A percentile compares a stretch with the other conserved stretches of the same genome.
phyloP scores from a whole-genome alignment of 2,888 invertebrate genomes.

The Oxystoma pomonae region DNA sequence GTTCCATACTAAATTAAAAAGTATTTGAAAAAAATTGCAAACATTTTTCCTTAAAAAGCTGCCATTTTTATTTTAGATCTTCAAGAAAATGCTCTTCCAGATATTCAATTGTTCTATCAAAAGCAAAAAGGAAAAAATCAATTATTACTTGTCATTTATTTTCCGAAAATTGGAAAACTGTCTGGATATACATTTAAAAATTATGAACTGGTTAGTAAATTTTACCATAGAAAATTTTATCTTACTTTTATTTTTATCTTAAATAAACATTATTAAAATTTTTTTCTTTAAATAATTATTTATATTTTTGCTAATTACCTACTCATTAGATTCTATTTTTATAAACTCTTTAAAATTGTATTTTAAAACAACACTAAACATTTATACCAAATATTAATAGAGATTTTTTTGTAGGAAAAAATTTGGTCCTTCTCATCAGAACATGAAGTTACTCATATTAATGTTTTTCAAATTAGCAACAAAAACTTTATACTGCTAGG shows the following conservation, averaged over 20 bases:
- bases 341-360: too few relatives aligned
- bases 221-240: too few relatives aligned
- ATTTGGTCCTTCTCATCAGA: conserved; percentile 27
- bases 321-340: too few relatives aligned
- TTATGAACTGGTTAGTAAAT: conserved; percentile 29
- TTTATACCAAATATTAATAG: too few relatives aligned
- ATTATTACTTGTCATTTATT: conserved; percentile 34
- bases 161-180: conserved; percentile 31
- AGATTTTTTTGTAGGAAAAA: conserved; percentile 29
- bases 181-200: conserved; percentile 39
- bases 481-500: conserved; percentile 36
- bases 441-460: conserved; percentile 29
- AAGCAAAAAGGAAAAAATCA: conserved; percentile 28
- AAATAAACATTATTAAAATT: too few relatives aligned
- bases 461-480: conserved; percentile 32
- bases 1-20: not conserved
- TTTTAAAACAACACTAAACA: too few relatives aligned
- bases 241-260: too few relatives aligned
- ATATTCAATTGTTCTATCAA: conserved; percentile 31
- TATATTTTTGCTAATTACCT: too few relatives aligned
- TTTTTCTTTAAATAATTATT: too few relatives aligned
- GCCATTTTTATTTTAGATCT: conserved; percentile 29
- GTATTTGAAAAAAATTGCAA: too few relatives aligned
- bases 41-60: too few relatives aligned
- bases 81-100: conserved; percentile 18